Base-by-base conservation (phyloP, 2,113 vertebrate species). In the Cebus imitator region DNA sequence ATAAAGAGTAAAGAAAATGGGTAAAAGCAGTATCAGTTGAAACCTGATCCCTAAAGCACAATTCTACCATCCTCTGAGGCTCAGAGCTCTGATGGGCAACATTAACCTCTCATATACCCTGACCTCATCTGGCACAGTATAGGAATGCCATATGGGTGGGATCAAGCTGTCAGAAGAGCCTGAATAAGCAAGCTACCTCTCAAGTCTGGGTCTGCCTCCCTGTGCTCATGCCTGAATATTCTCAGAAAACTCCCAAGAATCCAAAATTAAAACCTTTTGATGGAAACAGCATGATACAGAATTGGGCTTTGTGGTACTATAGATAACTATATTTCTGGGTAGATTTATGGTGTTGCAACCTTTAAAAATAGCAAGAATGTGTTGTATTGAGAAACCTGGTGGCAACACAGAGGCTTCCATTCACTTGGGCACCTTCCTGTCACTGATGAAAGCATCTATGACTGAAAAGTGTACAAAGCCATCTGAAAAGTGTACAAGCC, bases 341-440 rank as follows among this genome's bases (percentile, higher is more conserved):
- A 90, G 91, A 70, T 72, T 93, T 90, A 97, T 66, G 70, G 84
- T 92, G 98, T 95, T 96, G 27, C 91, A 98, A 95, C 90, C 89
- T n/a, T 91, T 97, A 87, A 72, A 93, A 96, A 94, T 7, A 97
- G 76, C 95, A 97, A 95, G 86, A 93, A 90, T 91, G 93, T 58
- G 73, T 18, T 97, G 73, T 96, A 95, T 14, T 79, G 89, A 97
- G 91, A 97, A 95, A 90, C 86, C 90, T 97, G 75, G 95, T 98
- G 96, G 82, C 83, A 25, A 98, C 23, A 95, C 66, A 82, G 48
- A 97, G 76, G 93, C 50, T 92, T 97, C 55, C 82, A 80, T 91
- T 97, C 79, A 92, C 58, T 98, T 91, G 92, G 73, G 95, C 73
- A 87, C 70, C 93, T 89, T 97, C 84, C 87, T 95, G 94, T 95